Percentiles rank a stretch among this genome's conserved stretches.
phyloP scores from a whole-genome alignment of 2,797 vertebrate genomes.

The Alauda arvensis region DNA sequence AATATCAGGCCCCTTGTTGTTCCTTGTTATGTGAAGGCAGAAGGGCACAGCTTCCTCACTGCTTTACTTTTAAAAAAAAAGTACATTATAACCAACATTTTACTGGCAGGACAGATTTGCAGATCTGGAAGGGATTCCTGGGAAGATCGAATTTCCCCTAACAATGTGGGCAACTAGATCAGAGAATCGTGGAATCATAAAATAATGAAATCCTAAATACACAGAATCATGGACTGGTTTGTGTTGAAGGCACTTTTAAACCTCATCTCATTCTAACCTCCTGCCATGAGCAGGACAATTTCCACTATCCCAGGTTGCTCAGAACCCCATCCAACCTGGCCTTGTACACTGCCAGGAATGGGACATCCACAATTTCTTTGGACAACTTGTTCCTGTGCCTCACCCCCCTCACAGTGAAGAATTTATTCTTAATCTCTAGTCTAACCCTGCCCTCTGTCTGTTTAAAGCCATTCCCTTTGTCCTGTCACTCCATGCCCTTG shows the following conservation, averaged over 20 bases:
- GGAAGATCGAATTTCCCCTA: neutral
- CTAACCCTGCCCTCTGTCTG: neutral
- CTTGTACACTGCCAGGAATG: neutral
- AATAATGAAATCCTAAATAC: neutral
- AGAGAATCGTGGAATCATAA: neutral
- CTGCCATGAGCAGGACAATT: neutral
- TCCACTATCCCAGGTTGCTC: neutral
- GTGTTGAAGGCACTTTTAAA: neutral
- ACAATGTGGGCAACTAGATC: neutral
- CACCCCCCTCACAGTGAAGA: neutral
- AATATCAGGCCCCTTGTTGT: neutral
- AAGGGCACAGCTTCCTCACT: neutral
- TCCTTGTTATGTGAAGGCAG: neutral
- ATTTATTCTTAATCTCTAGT: neutral
- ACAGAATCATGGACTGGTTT: neutral
- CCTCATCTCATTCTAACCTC: rapidly evolving
- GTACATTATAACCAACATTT: neutral
- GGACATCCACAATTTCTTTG: neutral
- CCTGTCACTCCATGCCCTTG: neutral
- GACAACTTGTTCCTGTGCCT: neutral
- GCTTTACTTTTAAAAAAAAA: neutral
- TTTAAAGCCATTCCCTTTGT: neutral
- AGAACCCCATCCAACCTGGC: neutral
- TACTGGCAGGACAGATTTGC: neutral
- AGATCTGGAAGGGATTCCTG: neutral